Conservation (phyloP, 2,113 vertebrate genomes). For the Periophthalmus modestus region DNA sequence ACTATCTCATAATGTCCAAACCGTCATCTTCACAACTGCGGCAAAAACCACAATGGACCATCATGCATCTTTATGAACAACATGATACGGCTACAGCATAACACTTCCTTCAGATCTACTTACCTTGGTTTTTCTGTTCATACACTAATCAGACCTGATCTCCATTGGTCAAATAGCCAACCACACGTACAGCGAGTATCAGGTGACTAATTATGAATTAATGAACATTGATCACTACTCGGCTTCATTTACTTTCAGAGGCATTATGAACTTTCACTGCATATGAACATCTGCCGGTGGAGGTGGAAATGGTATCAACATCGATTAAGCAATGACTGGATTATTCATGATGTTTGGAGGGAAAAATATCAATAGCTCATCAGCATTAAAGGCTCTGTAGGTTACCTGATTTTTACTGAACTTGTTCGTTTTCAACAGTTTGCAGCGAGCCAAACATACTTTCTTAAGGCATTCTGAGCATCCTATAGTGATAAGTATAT, state of each 20-base stretch:
- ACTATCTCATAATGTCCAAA: background rate
- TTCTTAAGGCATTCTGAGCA: no score
- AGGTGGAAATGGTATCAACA: slow-evolving; percentile 21
- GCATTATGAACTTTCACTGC: slow-evolving; percentile 42
- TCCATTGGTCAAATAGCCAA: background rate
- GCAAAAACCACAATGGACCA: background rate
- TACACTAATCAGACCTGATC: slow-evolving; percentile 11
- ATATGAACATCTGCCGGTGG: slow-evolving; percentile 31
- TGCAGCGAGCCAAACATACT: no score
- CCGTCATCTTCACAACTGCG: background rate
- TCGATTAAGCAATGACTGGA: slow-evolving; percentile 34
- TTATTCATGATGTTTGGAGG: slow-evolving; percentile 15
- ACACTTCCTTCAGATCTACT: slow-evolving; percentile 7
- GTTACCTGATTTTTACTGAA: no score
- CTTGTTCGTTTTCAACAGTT: no score
- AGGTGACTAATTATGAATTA: slow-evolving; percentile 36
- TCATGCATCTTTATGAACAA: background rate
- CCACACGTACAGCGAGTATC: slow-evolving; percentile 28
- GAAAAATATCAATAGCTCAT: slow-evolving; percentile 44
- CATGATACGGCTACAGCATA: background rate
- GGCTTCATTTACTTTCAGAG: slow-evolving; percentile 49
- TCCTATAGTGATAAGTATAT: no score
- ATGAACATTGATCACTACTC: slow-evolving; percentile 40
- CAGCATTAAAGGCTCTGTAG: slow-evolving; percentile 42
- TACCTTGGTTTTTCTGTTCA: slow-evolving; percentile 22